phyloP scores from a whole-genome alignment of 2,888 invertebrate genomes.

The Sinelater perroti region DNA sequence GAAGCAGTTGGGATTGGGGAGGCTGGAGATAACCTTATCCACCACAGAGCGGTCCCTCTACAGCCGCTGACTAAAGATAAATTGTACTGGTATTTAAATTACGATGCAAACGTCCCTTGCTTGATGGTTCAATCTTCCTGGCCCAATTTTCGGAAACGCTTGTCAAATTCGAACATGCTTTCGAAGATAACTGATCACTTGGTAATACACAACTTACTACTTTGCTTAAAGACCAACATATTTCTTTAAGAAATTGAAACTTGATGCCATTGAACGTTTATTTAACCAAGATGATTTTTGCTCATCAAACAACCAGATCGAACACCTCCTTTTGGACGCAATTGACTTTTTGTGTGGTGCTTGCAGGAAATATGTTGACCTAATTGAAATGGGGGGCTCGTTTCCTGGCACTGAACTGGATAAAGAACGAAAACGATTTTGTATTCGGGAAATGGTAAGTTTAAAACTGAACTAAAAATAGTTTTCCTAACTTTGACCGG shows the following conservation, averaged over 20 bases:
- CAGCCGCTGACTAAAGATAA: constrained; percentile 47
- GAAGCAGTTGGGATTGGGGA: constrained; percentile 44
- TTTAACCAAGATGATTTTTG: constrained; percentile 44
- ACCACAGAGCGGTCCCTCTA: constrained; percentile 37
- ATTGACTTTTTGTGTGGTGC: constrained; percentile 52
- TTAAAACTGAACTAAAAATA: neutral
- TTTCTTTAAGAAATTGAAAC: constrained; percentile 49
- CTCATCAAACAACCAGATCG: constrained; percentile 44
- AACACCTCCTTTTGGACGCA: constrained; percentile 53
- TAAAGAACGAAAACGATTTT: constrained; percentile 47
- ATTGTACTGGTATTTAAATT: constrained; percentile 54
- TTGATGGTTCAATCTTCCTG: constrained; percentile 69
- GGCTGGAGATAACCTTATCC: neutral
- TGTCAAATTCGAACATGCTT: constrained; percentile 74
- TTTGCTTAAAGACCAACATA: too few relatives aligned
- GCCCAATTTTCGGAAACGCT: constrained; percentile 73
- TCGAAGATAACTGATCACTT: constrained; percentile 67
- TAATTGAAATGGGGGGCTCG: constrained; percentile 47
- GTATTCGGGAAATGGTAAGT: constrained; percentile 51
- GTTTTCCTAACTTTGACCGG: neutral
- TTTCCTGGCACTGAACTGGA: constrained; percentile 51
- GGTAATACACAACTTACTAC: too few relatives aligned
- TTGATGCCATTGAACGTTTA: constrained; percentile 55
- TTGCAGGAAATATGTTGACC: constrained; percentile 58
- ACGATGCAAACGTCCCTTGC: constrained; percentile 71